Base-by-base conservation (phyloP, 2,113 vertebrate genomes). In the Ranitomeya variabilis region DNA sequence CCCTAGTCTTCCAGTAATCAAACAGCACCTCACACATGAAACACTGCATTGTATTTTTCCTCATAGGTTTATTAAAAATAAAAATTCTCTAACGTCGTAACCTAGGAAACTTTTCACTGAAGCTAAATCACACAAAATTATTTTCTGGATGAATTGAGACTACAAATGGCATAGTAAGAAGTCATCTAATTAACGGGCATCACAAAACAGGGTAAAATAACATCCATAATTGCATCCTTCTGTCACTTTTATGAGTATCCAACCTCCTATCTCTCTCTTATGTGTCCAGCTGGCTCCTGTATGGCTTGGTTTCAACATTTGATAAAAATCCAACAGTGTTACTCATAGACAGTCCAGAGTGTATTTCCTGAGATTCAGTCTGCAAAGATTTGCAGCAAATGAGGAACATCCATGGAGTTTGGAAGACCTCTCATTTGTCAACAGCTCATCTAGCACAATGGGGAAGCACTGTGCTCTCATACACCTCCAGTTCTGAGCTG, bases 141-240 rank as follows among this genome's bases (percentile, higher is more conserved):
- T 66, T 83, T 67, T 6, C 64, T 67, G 62, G 7, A 83, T 52
- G 62, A 80, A 82, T 64, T 74, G 31, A 54, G 45, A 76, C 77
- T 77, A 60, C 52, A 52, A 86, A 66, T 86, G 85, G 57, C 71
- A 66, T 86, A 51, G 60, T 66, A 78, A 79, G 57, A 79, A 86
- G 4, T 79, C 85, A 21, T 67, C 59, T 67, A 74, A 78, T 87
- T 87, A 87, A 52, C 76, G 66, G 26, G 21, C 37, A 79, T 52
- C 19, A 19, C 26, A 66, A 18, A 18, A 67, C 12, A 7, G 15
- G 15, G 69, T 80, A 87, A 66, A 87, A 87, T 67, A 62, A 80
- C 73, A 62, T 80, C 62, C n/a, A 64, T 87, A 87, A 79, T 87
- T 87, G 57, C 85, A 52, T 87, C 85, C 85, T 80, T 87, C 73